Base-by-base conservation (phyloP, 2,888 invertebrate genomes). In the Chrysolina haemoptera region DNA sequence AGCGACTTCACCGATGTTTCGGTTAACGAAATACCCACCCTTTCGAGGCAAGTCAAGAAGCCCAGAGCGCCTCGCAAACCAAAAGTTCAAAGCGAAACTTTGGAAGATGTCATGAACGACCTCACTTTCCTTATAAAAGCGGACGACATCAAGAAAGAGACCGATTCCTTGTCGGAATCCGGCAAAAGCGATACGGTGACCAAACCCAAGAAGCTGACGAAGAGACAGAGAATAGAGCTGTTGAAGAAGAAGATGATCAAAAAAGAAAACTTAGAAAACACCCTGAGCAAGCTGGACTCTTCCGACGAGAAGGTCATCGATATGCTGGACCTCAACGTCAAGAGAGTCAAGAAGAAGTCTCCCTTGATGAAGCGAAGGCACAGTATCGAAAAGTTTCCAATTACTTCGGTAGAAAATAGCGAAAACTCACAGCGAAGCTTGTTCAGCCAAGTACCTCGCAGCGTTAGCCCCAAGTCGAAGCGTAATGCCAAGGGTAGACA, bases 311-410 rank as follows among this genome's bases (percentile, higher is more conserved):
- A 87, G 78, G 84, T 88, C 16, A 88, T 88, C 66, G 88, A 88
- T 75, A 85, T 84, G 82, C 78, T 88, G 68, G 88, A 88, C 82
- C 81, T 88, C 65, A 87, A 87, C 71, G 88, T 88, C n/a, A 75
- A 75, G 40, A 84, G 84, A 75, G 77, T 83, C 48, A 85, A 82
- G 50, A 82, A 83, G 72, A 79, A 83, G 68, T 71, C 76, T 14
- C 82, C 84, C 0, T 71, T 79, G 0, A 75, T 80, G 8, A 86
- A 84, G 70, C 78, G 88, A 68, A 78, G 88, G 40, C 88, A 88
- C 73, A 88, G 88, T 65, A 87, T 88, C 62, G 88, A 88, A 76
- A 88, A 88, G 79, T 85, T 86, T 75, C 86, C 87, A 1, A 78
- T 86, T 35, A 81, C 82, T 46, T 69, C 78, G 16, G 63, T 78